Base-by-base conservation (phyloP, 2,888 invertebrate species). In the Silvanus unidentatus region DNA sequence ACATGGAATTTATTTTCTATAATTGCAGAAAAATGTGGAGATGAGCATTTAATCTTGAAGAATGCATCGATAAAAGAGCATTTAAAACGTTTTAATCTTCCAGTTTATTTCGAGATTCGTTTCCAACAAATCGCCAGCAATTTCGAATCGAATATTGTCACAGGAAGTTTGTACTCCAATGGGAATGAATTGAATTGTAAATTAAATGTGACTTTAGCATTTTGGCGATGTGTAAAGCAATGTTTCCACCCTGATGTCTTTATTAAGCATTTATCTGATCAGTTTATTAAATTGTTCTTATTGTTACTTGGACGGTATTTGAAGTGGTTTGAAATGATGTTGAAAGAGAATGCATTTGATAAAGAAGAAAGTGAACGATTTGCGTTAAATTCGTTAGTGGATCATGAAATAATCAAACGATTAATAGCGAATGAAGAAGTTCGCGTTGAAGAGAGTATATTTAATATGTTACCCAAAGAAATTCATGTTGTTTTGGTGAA, bases 101-200 rank as follows among this genome's bases (percentile, higher is more conserved):
- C 93, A 9, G 94, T 97, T n/a, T 97, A 97, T 72, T 96, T 92
- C 70, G 95, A 96, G 74, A 89, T 93, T 55, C 79, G 93, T 54
- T 95, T 93, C 74, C 95, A 95, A 76, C 91, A 94, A 74, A 89
- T 96, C 65, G 92, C 90, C 42, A 86, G 87, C 55, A 73, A 70
- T 32, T 71, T 80, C 52, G 80, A 81, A 65, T 68, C 65, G 37
- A 66, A 73, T 37, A 66, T 75, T 16, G 45, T 57, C 10, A 57
- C 61, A 39, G 49, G 52, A 12, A 50, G 58, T 38, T 52, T 56
- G 34, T 53, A 53, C 35, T 32, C 6, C 32, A 12, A 32, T 38
- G 66, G 66, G 30, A 58, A 59, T 48, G 66, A 63, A 34, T 68
- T 73, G 34, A 72, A 70, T 4, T 77, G 77, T 56, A 64, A 73